phyloP scores from a whole-genome alignment of 2,888 invertebrate species.

The Caenorhabditis plicata region DNA sequence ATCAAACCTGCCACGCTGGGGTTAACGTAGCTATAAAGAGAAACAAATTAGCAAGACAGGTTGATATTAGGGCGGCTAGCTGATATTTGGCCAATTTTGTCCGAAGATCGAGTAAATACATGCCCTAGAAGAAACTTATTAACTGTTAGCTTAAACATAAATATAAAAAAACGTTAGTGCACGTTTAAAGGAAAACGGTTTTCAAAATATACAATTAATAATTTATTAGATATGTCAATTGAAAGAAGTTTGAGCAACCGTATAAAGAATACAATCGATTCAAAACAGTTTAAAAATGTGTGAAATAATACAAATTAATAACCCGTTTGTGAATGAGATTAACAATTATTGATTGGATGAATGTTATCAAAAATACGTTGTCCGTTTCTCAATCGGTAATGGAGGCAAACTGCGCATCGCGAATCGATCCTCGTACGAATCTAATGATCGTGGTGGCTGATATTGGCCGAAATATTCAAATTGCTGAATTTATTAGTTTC shows the following conservation, averaged over 20 bases:
- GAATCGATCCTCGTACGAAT: slow-evolving; percentile 43
- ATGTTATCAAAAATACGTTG: slow-evolving; percentile 19
- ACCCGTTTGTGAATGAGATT: not conserved
- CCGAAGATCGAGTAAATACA: slow-evolving; percentile 25
- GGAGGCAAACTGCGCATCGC: slow-evolving; percentile 50
- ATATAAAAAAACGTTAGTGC: too few relatives aligned
- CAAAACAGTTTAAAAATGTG: too few relatives aligned
- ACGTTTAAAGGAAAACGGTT: too few relatives aligned
- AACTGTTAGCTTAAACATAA: too few relatives aligned
- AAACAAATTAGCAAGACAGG: slow-evolving; percentile 45
- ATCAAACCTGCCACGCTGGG: slow-evolving; percentile 63
- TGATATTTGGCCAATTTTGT: slow-evolving; percentile 51
- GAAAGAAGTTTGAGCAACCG: too few relatives aligned
- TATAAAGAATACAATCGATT: too few relatives aligned
- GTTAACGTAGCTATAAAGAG: slow-evolving; percentile 57
- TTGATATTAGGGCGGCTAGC: slow-evolving; percentile 35
- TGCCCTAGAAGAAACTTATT: too few relatives aligned
- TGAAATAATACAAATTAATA: not conserved
- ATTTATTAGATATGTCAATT: too few relatives aligned
- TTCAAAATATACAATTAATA: too few relatives aligned
- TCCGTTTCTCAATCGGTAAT: slow-evolving; percentile 30
- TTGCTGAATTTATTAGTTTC: slow-evolving; percentile 16
- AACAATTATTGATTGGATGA: not conserved
- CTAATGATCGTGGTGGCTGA: slow-evolving; percentile 16
- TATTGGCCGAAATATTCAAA: slow-evolving; percentile 33